Evolutionary conservation across 2,113 vertebrate genomes (phyloP), one percentile per base, ranked within the genome.

Genomic region (Eretmochelys imbricata): DNA sequence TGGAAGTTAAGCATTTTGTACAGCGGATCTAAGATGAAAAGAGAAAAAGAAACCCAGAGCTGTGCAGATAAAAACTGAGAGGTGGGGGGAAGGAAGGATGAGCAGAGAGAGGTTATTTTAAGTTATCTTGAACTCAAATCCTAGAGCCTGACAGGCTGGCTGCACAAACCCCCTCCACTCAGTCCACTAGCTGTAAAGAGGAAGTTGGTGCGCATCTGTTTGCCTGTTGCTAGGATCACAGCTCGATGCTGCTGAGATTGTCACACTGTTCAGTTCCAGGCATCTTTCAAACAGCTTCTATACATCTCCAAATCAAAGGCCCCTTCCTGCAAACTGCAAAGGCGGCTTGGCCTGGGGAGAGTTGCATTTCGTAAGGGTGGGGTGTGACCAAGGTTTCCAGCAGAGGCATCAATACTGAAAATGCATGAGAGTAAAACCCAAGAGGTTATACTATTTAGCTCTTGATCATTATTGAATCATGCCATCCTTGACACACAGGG

Each of bases 101-200:
- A 90, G 19, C 57, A 87, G 65, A 53, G 93, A 51, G 29, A 17
- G 69, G 16, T 25, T 84, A 4, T 49, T 89, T 87, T 76, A 50
- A 80, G 2, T 17, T 35, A 16, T 17, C 4, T 4, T 13, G 85
- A 48, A 48, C 85, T 69, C 27, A 14, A 54, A 80, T 65, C 79
- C 72, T 84, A 2, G 75, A 82, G 88, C 62, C 87, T 8, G 42
- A 72, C n/a, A 75, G 46, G 88, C 35, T 11, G 54, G 42, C 42
- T 48, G 42, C 59, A 13, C 17, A 59, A 94, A 1, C 3, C 8
- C 57, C 20, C 20, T 80, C 0, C 0, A 16, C 17, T 90, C 0
- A 0, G n/a, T 12, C 35, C 46, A 82, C 35, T 49, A 49, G 50
- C 1, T 0, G 10, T 19, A 27, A 59, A 0, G 1, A 31, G 5